Conservation (phyloP, 92 coral and sea anemone genomes). For the Pocillopora grandis region DNA sequence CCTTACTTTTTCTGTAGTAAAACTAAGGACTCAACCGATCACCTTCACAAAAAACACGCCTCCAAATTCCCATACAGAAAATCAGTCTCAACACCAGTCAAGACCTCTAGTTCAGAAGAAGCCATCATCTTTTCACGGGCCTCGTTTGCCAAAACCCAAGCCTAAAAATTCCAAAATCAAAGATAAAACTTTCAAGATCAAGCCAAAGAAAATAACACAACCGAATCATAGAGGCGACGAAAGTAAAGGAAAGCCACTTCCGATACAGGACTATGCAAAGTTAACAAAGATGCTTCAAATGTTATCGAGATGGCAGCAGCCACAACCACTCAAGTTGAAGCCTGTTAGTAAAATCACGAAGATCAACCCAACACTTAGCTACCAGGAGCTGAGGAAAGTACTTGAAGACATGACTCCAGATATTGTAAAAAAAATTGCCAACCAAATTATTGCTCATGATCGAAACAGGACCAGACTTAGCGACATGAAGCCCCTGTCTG, state of each 20-base stretch:
- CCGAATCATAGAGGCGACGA: background rate
- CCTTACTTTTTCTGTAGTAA: background rate
- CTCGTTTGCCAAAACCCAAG: background rate
- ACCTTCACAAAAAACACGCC: slow-evolving; percentile 24
- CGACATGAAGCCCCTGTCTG: slow-evolving; percentile 31
- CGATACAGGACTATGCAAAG: slow-evolving; percentile 27
- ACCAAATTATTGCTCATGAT: slow-evolving; percentile 36
- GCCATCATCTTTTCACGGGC: background rate
- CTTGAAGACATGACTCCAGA: slow-evolving; percentile 50
- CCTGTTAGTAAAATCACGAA: background rate
- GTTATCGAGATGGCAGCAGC: slow-evolving; percentile 31
- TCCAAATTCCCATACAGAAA: background rate
- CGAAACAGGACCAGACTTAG: slow-evolving; percentile 29
- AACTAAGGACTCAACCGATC: slow-evolving; percentile 25
- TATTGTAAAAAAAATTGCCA: slow-evolving; percentile 36
- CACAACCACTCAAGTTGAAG: slow-evolving; percentile 12
- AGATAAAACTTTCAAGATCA: slow-evolving; percentile 17
- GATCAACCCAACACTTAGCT: slow-evolving; percentile 15
- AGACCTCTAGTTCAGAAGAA: background rate
- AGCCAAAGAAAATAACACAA: background rate
- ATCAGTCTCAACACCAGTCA: background rate
- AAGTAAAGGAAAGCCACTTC: background rate
- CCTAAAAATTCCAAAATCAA: slow-evolving; percentile 7
- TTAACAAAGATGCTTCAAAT: slow-evolving; percentile 26
- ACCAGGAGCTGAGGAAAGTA: slow-evolving; percentile 21